Evolutionary conservation across 2,113 vertebrate species (phyloP).

Genomic region (Sander vitreus): DNA sequence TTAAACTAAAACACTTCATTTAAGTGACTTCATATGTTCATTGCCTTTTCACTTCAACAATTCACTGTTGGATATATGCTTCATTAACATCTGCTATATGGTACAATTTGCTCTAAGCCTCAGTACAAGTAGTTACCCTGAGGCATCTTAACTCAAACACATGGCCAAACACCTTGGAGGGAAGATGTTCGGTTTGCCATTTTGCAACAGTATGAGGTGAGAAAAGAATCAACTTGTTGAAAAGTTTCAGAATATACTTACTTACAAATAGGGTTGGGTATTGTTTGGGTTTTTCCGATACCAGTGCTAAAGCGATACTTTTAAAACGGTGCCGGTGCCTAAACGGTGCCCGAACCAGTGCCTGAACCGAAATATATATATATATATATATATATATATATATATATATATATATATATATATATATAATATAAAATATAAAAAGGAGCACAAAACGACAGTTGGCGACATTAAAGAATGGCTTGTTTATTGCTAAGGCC

Average conservation of each 20-base stretch:
- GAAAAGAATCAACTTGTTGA: background rate
- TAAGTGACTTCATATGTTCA: constrained; percentile 23
- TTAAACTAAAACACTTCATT: constrained; percentile 8
- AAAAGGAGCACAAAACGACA: too few relatives aligned
- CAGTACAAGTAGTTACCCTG: constrained; percentile 45
- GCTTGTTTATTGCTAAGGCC: too few relatives aligned
- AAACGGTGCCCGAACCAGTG: too few relatives aligned
- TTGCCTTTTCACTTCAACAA: constrained; percentile 51
- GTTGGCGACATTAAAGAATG: too few relatives aligned
- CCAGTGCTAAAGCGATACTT: too few relatives aligned
- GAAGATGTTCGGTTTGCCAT: constrained; percentile 35
- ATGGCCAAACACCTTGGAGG: constrained; percentile 48
- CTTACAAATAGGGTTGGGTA: too few relatives aligned
- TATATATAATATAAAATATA: too few relatives aligned
- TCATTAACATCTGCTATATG: constrained; percentile 67
- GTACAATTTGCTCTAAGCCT: constrained; percentile 36
- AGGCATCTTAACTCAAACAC: constrained; percentile 60
- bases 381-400: too few relatives aligned
- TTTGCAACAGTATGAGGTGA: constrained; percentile 1
- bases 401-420: too few relatives aligned
- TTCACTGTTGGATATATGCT: constrained; percentile 68
- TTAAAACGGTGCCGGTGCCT: too few relatives aligned
- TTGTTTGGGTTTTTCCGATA: too few relatives aligned
- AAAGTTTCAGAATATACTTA: constrained; percentile 15
- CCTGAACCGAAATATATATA: too few relatives aligned